A percentile compares a stretch with the other conserved stretches of the same genome.
Conservation (phyloP, 2,113 vertebrate genomes). For the Mesoclemmys tuberculata region DNA sequence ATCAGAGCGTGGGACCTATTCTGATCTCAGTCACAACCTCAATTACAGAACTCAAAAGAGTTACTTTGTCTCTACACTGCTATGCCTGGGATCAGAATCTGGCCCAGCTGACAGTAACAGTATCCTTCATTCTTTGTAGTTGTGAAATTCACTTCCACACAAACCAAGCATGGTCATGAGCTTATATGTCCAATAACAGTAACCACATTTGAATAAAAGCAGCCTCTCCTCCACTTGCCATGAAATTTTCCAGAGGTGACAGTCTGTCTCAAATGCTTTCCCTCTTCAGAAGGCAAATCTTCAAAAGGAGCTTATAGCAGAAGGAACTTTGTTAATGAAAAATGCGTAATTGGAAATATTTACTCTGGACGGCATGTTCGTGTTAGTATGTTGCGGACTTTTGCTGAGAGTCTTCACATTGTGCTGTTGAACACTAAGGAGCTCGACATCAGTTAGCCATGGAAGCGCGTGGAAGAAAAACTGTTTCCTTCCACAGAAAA, state of each 20-base stretch:
- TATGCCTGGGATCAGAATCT: background rate
- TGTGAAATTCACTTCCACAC: background rate
- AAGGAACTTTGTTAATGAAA: background rate
- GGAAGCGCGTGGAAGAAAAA: background rate
- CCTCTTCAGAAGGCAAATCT: background rate
- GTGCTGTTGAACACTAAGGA: background rate
- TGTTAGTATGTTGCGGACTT: background rate
- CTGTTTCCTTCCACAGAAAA: background rate
- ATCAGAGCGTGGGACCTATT: background rate
- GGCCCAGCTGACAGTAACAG: background rate
- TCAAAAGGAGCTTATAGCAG: background rate
- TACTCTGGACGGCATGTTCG: background rate
- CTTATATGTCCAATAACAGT: background rate
- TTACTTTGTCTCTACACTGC: background rate
- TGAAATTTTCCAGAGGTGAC: background rate
- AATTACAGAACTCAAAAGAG: conserved; percentile 2
- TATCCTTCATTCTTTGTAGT: background rate
- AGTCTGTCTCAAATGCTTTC: conserved; percentile 27
- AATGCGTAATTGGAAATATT: background rate
- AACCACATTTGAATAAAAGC: conserved; percentile 19
- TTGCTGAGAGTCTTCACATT: background rate
- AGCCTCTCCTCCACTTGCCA: rapidly evolving
- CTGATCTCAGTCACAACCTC: conserved; percentile 10
- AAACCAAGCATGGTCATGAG: background rate
- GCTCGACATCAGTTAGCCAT: background rate